A percentile compares a stretch with the other conserved stretches of the same genome.
Conservation (phyloP, 2,797 vertebrate species). For the Steatocranus sp. region DNA sequence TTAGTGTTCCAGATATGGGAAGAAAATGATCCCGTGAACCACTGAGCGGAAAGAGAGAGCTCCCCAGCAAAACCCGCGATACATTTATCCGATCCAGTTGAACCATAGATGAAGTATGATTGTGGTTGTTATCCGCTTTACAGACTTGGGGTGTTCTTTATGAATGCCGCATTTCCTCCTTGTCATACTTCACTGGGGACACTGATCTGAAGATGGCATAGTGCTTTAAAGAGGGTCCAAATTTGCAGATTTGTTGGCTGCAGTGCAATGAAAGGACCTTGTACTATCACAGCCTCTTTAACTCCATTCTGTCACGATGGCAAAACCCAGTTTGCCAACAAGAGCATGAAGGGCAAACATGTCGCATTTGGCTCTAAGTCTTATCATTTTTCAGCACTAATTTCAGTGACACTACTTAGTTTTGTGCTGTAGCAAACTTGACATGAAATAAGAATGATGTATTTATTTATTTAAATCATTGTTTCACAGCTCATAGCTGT, state of each 20-base stretch:
- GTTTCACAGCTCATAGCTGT: background rate
- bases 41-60: background rate
- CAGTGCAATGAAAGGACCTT: background rate
- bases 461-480: background rate
- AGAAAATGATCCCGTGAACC: background rate
- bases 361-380: background rate
- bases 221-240: background rate
- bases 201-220: conserved; percentile 7
- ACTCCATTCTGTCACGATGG: background rate
- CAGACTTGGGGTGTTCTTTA: background rate
- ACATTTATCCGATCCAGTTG: background rate
- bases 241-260: conserved; percentile 16
- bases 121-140: background rate
- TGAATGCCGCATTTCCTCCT: conserved; percentile 12
- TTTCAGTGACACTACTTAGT: background rate
- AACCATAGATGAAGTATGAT: background rate
- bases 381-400: background rate
- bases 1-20: conserved; percentile 1
- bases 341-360: background rate
- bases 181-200: background rate
- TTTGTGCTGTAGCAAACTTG: background rate
- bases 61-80: background rate
- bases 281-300: background rate
- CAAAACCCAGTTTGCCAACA: background rate
- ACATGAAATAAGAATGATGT: background rate